Evolutionary conservation across 2,113 vertebrate species (phyloP).

Genomic region (Blennius ocellaris): DNA sequence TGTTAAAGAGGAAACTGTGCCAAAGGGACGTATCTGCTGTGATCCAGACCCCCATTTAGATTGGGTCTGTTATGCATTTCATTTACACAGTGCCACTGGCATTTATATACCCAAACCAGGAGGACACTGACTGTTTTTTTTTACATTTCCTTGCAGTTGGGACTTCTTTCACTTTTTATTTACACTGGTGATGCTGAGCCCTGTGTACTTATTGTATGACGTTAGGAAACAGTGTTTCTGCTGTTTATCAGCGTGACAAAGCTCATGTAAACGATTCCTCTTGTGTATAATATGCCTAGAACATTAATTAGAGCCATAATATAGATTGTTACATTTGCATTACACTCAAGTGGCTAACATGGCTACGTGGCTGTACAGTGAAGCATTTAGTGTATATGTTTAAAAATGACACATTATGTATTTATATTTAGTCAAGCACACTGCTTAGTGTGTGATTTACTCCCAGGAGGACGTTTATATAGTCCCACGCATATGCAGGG

Average conservation of each 20-base stretch:
- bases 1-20: slow-evolving; percentile 61
- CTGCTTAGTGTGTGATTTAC: slow-evolving; percentile 42
- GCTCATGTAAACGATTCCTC: neutral
- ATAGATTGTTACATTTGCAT: slow-evolving; percentile 32
- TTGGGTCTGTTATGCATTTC: slow-evolving; percentile 18
- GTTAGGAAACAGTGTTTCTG: neutral
- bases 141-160: slow-evolving; percentile 5
- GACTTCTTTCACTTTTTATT: slow-evolving; percentile 28
- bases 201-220: slow-evolving; percentile 26
- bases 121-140: too few relatives aligned
- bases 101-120: neutral
- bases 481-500: slow-evolving; percentile 61
- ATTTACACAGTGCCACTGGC: neutral
- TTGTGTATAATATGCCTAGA: slow-evolving; percentile 7
- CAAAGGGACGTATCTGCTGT: slow-evolving; percentile 28
- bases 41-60: slow-evolving; percentile 24
- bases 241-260: slow-evolving; percentile 6
- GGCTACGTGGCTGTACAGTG: neutral
- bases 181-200: slow-evolving; percentile 23
- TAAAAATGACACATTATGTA: slow-evolving; percentile 40
- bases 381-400: slow-evolving; percentile 21
- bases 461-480: slow-evolving; percentile 69
- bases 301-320: slow-evolving; percentile 11
- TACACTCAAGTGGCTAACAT: slow-evolving; percentile 4
- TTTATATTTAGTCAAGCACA: slow-evolving; percentile 49